Evolutionary conservation across 2,888 invertebrate species (phyloP), one percentile per base, ranked within the genome.

Genomic region (Hoplodrina blanda): DNA sequence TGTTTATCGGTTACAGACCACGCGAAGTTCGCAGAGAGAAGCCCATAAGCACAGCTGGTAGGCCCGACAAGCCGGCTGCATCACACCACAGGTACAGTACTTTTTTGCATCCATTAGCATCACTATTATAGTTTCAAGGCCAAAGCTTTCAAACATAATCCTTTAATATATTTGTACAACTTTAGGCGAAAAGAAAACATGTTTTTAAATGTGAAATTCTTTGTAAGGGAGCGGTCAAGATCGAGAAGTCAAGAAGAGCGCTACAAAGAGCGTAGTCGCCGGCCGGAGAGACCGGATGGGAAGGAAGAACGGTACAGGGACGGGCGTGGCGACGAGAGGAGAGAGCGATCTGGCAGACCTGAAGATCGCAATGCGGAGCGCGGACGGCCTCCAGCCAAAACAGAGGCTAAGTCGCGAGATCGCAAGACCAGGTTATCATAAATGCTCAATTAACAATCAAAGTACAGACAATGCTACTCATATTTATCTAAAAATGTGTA

Each of bases 11-110:
- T 91, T 90, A 65, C 93, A 95, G 95, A 84, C 78, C 87, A 69
- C 91, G 94, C 3, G 95, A 95, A 6, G 84, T 82, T 66, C 92
- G 92, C 33, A 91, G 93, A 13, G 94, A 94, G 71, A 90, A 92
- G 64, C 85, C 89, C 49, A 62, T 78, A 33, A 81, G 52, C 66
- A 49, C 76, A 49, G 68, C 81, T 57, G 82, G 73, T 62, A 88
- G 92, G 66, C 74, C 84, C 1, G 93, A 92, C 4, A 92, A 91
- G 77, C 88, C 89, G 5, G 69, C 85, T 4, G 70, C 82, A 46
- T 57, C 76, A 20, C 81, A 73, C 7, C 81, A 80, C 15, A 83
- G 85, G 85, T 87, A 37, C 54, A 59, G 61, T n/a, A 56, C 8
- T 1, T 52, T 25, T 41, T 37, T 19, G 1, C n/a, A 20, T 54